These are phyloP conservation scores for Athalia cordata DNA, from an alignment of 2,888 invertebrate genomes.

Conservation along the genomic window DNA sequence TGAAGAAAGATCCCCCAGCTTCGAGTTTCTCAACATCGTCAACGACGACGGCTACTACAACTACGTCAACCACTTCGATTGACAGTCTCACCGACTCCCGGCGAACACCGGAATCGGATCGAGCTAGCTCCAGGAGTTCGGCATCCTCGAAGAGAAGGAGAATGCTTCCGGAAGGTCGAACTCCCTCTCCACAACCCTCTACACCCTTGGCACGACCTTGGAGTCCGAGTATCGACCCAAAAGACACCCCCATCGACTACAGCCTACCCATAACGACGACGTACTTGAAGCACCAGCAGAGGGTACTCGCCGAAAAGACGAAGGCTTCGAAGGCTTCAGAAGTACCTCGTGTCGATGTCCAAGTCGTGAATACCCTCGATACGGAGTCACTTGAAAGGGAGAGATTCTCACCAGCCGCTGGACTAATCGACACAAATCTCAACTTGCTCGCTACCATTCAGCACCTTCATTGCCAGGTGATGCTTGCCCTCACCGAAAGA, in stretches of 20 bases:
- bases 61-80: slow-evolving; percentile 53
- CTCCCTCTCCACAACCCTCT: slow-evolving; percentile 67
- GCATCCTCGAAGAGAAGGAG: slow-evolving; percentile 67
- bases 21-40: slow-evolving; percentile 46
- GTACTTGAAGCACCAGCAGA: slow-evolving; percentile 89
- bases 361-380: slow-evolving; percentile 39
- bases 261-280: slow-evolving; percentile 93
- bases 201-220: slow-evolving; percentile 66
- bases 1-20: slow-evolving; percentile 68
- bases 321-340: slow-evolving; percentile 73
- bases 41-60: slow-evolving; percentile 52
- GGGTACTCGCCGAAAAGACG: slow-evolving; percentile 79
- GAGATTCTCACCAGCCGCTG: slow-evolving; percentile 68
- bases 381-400: slow-evolving; percentile 56
- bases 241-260: slow-evolving; percentile 80
- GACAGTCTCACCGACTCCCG: slow-evolving; percentile 71
- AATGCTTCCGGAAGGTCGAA: slow-evolving; percentile 69
- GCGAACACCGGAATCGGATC: slow-evolving; percentile 76
- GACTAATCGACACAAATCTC: slow-evolving; percentile 70
- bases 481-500: slow-evolving; percentile 70
- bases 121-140: slow-evolving; percentile 68
- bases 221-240: slow-evolving; percentile 68
- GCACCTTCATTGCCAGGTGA: slow-evolving; percentile 71
- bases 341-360: slow-evolving; percentile 16
- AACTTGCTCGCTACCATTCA: slow-evolving; percentile 71